Percentiles rank a stretch among this genome's conserved stretches.
Conservation (phyloP, 2,113 vertebrate species). For the Vulpes ferrilata region DNA sequence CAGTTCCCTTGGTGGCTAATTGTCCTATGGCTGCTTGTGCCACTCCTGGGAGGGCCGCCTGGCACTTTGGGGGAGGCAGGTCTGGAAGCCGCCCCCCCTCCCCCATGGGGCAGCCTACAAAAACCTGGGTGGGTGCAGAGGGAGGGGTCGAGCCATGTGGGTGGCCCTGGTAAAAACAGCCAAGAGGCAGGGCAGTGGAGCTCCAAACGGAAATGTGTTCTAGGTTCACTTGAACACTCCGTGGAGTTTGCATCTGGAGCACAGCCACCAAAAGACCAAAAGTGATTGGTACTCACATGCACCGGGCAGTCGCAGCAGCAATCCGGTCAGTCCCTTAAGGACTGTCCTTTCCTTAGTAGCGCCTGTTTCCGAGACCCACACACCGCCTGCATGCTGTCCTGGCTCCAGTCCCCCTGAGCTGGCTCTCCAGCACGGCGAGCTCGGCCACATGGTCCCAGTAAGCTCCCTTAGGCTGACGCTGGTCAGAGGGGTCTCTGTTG, state of each 20-base stretch:
- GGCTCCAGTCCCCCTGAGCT: background rate
- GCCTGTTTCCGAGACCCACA: background rate
- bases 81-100: background rate
- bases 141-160: background rate
- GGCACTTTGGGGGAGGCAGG: background rate
- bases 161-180: background rate
- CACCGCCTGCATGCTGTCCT: accelerated
- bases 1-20: background rate
- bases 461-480: background rate
- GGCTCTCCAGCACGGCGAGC: background rate
- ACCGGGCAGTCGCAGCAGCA: background rate
- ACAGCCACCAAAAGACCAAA: background rate
- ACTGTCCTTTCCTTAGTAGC: accelerated
- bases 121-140: accelerated
- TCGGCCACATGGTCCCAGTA: background rate
- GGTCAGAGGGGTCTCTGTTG: background rate
- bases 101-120: accelerated
- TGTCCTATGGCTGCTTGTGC: background rate
- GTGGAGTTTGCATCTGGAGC: background rate
- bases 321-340: background rate
- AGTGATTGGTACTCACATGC: no score
- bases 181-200: no score
- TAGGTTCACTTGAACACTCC: background rate
- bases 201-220: background rate
- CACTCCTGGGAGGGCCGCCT: background rate